Base-by-base conservation (phyloP, 1,140 invertebrate species). In the Sinella curviseta region DNA sequence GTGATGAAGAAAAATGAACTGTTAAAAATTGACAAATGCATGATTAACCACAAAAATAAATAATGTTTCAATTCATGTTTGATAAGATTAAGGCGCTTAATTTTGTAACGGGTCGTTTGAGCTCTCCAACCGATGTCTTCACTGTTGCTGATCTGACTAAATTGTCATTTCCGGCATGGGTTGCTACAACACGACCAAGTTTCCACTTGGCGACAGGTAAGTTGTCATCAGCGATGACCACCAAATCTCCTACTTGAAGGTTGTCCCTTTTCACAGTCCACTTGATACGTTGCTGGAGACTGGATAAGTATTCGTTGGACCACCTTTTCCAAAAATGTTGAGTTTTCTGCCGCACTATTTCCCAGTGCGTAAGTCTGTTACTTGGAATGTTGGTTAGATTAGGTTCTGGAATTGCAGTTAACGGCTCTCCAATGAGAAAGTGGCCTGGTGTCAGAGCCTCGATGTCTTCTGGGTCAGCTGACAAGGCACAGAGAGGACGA, bases 181-280 rank as follows among this genome's bases (percentile, higher is more conserved):
- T 31, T 12, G 84, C 60, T 31, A 83, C 77, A 14, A 87, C 82
- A 76, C 84, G 79, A 54, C 86, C 86, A 8, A 86, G 48, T 35
- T 80, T 77, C 86, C 86, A 87, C 76, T 85, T 77, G 1, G 39
- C 20, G 20, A 48, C 31, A 33, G 82, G 83, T 0, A 82, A 30
- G 36, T 84, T 77, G 3, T 82, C 79, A 12, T 86, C 85, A 33
- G 82, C 2, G 86, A 35, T 20, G 1, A 86, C 31, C 0, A 86
- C 85, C 1, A 83, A 4, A 48, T 73, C 55, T 17, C 74, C 73
- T 14, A 36, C 20, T 48, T 80, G 31, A 16, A 84, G 2, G 30
- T 83, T 82, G 1, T 0, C 1, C 74, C 26, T 16, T 2, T 20
- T 12, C 16, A n/a, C 34, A 8, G 24, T 20, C 77, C 77, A 78